Evolutionary conservation across 1,140 invertebrate genomes (phyloP), one percentile per base, ranked within the genome.

Genomic region (Drosophila oshimai): DNA sequence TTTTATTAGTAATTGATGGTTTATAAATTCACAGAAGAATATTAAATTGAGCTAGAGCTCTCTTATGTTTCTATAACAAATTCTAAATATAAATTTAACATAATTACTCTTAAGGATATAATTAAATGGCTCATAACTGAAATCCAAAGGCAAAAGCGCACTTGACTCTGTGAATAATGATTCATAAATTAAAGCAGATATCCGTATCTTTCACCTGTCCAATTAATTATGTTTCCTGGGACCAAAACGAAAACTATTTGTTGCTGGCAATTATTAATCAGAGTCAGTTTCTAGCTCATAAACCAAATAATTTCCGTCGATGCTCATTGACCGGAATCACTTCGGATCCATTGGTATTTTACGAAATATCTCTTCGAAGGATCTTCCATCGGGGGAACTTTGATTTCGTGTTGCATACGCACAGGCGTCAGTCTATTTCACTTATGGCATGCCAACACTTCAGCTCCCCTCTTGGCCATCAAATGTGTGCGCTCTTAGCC

Each of bases 401-500:
- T 33, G 49, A 47, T 54, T 34, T 31, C 15, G 31, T 55, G 68
- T 45, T 55, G 47, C 69, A 54, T 55, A 34, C 34, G 41, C 58
- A 49, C 9, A 28, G 68, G 44, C 49, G 44, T 64, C 70, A 54
- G 49, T 73, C 70, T 64, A 73, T 73, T 54, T 62, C 42, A 54
- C 57, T 49, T 33, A 61, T 62, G 68, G 65, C 33, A 26, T 46
- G 54, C 29, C 12, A 28, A 26, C 39, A n/a, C 22, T 17, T 17
- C 0, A 7, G 15, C 46, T 9, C 15, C 22, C 18, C 10, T 17
- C 10, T 54, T 9, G 4, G 24, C 26, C 33, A 34, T 34, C 31
- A 12, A 67, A 50, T 34, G 60, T 34, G 60, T 65, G 44, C 60
- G 64, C 71, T 78, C 72, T 73, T 75, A 80, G 75, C 80, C 80